These are phyloP conservation scores for Holocentrus rufus DNA, from an alignment of 2,797 vertebrate species.

Conservation along the genomic window DNA sequence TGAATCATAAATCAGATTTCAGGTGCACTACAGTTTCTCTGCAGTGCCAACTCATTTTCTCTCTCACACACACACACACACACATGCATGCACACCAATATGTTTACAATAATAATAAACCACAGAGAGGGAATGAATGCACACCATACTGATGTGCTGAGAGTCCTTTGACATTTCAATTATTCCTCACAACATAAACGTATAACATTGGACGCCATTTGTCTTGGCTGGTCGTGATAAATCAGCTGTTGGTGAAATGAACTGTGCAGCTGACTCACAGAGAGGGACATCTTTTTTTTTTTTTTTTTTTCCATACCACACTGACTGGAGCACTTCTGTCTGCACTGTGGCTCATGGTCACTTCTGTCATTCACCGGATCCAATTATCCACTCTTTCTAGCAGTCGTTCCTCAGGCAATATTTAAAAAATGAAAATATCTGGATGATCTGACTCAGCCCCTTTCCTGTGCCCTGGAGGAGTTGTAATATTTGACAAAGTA, in stretches of 20 bases:
- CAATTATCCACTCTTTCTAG: neutral
- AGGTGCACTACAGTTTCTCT: neutral
- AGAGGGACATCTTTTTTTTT: too few relatives aligned
- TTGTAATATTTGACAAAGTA: neutral
- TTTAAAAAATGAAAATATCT: neutral
- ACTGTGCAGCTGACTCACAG: constrained; percentile 62
- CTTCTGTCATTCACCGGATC: neutral
- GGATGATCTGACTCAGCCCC: constrained; percentile 5
- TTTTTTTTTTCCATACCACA: constrained; percentile 35
- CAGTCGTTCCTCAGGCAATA: constrained; percentile 11
- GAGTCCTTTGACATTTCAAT: constrained; percentile 74
- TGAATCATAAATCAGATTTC: neutral
- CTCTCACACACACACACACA: too few relatives aligned
- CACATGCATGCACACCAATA: constrained; percentile 10
- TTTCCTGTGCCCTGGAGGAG: constrained; percentile 17
- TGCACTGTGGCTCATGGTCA: constrained; percentile 30
- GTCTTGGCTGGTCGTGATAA: constrained; percentile 59
- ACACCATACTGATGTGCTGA: constrained; percentile 38
- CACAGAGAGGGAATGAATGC: constrained; percentile 30
- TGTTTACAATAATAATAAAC: neutral
- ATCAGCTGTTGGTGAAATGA: constrained; percentile 65
- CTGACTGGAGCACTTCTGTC: constrained; percentile 21
- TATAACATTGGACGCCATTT: constrained; percentile 61
- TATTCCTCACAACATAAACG: constrained; percentile 69
- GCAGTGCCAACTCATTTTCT: neutral